A percentile compares a stretch with the other conserved stretches of the same genome.
Evolutionary conservation across 2,797 vertebrate species (phyloP).

Genomic region (Myotis findleyi): DNA sequence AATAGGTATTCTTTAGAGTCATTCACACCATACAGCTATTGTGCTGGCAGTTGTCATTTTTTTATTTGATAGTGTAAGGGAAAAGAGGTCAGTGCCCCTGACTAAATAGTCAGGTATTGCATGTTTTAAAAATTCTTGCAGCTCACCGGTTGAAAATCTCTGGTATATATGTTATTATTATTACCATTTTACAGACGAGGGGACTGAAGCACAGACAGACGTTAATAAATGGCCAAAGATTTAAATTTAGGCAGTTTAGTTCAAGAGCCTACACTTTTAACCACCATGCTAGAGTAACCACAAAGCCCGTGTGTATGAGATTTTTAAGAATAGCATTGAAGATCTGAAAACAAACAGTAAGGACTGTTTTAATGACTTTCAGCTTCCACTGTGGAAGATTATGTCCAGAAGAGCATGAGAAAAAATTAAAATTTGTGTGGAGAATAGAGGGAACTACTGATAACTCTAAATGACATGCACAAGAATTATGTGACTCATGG

Average conservation of each 20-base stretch:
- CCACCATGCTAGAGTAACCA: neutral
- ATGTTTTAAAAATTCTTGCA: neutral
- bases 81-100: neutral
- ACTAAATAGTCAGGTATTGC: neutral
- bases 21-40: neutral
- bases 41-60: neutral
- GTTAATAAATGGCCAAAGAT: neutral
- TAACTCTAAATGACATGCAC: neutral
- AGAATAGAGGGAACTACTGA: neutral
- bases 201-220: neutral
- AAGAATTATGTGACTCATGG: neutral
- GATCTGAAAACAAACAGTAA: neutral
- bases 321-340: neutral
- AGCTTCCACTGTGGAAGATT: neutral
- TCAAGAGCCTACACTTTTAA: neutral
- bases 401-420: neutral
- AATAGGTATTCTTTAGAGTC: neutral
- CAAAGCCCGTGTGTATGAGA: neutral
- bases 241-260: neutral
- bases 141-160: neutral
- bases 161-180: neutral
- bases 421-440: neutral
- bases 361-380: neutral
- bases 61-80: neutral
- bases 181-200: neutral